Conservation (phyloP, 23 tunicate genomes). For the Ascidia mentula region DNA sequence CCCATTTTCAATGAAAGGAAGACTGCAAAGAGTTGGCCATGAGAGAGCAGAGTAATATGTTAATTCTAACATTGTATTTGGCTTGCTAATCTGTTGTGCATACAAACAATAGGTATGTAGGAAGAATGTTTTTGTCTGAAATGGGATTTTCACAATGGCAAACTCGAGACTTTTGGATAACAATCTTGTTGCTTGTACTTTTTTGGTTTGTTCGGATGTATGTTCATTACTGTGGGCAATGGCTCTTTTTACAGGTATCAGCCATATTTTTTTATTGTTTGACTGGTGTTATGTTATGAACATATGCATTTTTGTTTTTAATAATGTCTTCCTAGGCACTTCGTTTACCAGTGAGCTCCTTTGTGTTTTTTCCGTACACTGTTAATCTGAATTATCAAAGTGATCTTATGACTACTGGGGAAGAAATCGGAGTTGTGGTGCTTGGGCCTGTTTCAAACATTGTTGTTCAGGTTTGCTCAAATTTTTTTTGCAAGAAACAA, state of each 20-base stretch:
- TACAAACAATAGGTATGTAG: slow-evolving; percentile 37
- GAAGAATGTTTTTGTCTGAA: slow-evolving; percentile 90
- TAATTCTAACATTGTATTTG: neutral
- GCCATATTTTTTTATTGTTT: neutral
- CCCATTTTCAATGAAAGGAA: slow-evolving; percentile 61
- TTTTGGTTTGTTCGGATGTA: slow-evolving; percentile 89
- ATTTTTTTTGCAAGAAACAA: neutral
- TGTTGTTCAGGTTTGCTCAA: slow-evolving; percentile 51
- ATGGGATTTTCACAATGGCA: slow-evolving; percentile 86
- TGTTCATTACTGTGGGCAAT: slow-evolving; percentile 93
- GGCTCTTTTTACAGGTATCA: slow-evolving; percentile 82
- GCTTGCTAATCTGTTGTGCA: neutral
- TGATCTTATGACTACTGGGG: slow-evolving; percentile 79
- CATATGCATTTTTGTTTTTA: too few relatives aligned
- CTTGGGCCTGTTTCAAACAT: slow-evolving; percentile 88
- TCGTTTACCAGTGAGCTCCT: slow-evolving; percentile 76
- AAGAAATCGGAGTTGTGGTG: slow-evolving; percentile 79
- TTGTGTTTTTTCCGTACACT: slow-evolving; percentile 87
- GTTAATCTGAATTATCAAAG: slow-evolving; percentile 92
- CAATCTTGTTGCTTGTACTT: slow-evolving; percentile 68
- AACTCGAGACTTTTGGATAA: slow-evolving; percentile 74
- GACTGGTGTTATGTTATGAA: too few relatives aligned
- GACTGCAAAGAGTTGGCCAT: slow-evolving; percentile 44
- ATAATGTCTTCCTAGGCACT: slow-evolving; percentile 42
- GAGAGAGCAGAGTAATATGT: slow-evolving; percentile 77